phyloP scores from a whole-genome alignment of 1,140 invertebrate species.

The Musca domestica region DNA sequence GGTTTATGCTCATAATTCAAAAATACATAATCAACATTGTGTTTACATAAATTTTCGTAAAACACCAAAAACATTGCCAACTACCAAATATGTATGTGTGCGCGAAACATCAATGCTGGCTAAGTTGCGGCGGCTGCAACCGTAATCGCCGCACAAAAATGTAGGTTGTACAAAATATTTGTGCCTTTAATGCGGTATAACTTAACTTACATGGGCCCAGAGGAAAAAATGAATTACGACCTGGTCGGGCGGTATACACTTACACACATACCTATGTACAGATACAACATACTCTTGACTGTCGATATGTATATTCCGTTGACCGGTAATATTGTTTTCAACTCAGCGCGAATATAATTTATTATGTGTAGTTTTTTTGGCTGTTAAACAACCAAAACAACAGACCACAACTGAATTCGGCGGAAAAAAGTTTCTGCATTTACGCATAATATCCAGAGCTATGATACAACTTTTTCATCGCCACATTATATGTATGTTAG shows the following conservation, averaged over 20 bases:
- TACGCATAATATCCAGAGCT: neutral
- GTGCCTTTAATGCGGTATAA: neutral
- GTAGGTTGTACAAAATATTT: too few species aligned
- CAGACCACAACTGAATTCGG: neutral
- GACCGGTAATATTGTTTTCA: conserved; percentile 19
- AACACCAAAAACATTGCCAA: too few species aligned
- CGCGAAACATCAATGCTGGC: too few species aligned
- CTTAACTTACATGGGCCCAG: neutral
- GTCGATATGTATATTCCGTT: neutral
- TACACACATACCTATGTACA: neutral
- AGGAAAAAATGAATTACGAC: neutral
- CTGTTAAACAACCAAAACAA: neutral
- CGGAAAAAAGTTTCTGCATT: neutral
- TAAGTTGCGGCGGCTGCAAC: too few species aligned
- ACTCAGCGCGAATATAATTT: conserved; percentile 22
- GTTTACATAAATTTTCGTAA: conserved; percentile 15
- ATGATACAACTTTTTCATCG: neutral
- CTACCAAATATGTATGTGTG: too few species aligned
- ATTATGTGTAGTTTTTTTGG: conserved; percentile 15
- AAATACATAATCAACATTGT: conserved; percentile 19
- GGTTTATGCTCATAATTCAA: conserved; percentile 10
- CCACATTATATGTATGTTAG: neutral
- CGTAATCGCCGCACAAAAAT: too few species aligned
- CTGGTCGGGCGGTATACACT: neutral
- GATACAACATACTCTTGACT: too few species aligned